Evolutionary conservation across 2,888 invertebrate species (phyloP), one percentile per base, ranked within the genome.

Genomic region (Diaperis boleti): DNA sequence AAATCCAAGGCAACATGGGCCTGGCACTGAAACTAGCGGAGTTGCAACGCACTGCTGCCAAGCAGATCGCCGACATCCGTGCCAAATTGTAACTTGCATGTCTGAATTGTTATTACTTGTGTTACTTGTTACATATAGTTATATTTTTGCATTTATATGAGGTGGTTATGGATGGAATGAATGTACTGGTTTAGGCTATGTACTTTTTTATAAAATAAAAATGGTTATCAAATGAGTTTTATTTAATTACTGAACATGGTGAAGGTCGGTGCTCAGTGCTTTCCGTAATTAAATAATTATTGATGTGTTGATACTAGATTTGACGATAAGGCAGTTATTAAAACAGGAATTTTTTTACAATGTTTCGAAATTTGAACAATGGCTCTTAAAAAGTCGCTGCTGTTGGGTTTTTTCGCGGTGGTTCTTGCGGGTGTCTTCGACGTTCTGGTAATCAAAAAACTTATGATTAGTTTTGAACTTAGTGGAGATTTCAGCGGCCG

Each of bases 1-100:
- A 97, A 83, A 91, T 98, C 62, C 93, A 96, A 79, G 98, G 98
- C 22, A 98, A 98, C 79, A 95, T 98, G 92, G 96, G 95, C 0
- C 83, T 97, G 37, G 98, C 98, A 1, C 92, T 98, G 92, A 98
- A 96, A 80, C 83, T 98, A 60, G 89, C 92, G 13, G 93, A 94
- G 68, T 80, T 96, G 65, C 94, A 94, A 75, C 87, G 88, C 61
- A 86, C 88, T 3, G 92, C 92, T 0, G 86, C 89, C 2, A 85
- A 86, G 33, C 89, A 90, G 74, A 92, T 94, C 73, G 92, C 90
- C 26, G 82, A 87, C 14, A 83, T 94, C 56, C 86, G 91, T 55
- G 85, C 94, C 1, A 94, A 91, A 81, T 82, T 94, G 77, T 94
- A 90, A 88, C 13, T 42, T 11, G 22, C 10, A 39, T 37, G 17